phyloP scores from a whole-genome alignment of 2,888 invertebrate species.

The Ormyrus nitidulus region DNA sequence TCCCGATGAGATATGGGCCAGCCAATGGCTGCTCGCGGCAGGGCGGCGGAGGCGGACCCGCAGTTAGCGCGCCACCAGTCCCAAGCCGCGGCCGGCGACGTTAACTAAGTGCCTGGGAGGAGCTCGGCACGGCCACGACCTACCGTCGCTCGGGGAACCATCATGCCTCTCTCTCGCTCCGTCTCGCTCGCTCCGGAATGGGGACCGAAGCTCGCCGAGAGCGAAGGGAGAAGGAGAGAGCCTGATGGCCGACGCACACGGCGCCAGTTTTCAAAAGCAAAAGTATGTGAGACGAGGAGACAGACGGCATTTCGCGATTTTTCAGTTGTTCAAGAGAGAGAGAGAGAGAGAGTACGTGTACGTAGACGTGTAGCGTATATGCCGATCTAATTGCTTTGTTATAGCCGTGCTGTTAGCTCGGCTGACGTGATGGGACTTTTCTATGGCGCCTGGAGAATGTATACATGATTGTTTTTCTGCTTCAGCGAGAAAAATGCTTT shows the following conservation, averaged over 20 bases:
- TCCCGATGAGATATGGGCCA: constrained; percentile 74
- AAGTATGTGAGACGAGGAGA: constrained; percentile 25
- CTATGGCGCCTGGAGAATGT: not conserved
- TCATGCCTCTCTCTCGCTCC: constrained; percentile 67
- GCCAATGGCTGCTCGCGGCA: constrained; percentile 75
- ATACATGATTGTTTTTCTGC: constrained; percentile 25
- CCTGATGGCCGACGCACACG: constrained; percentile 56
- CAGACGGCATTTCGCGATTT: constrained; percentile 49
- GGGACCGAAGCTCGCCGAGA: constrained; percentile 46
- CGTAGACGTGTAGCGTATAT: constrained; percentile 35
- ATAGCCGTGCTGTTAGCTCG: constrained; percentile 19
- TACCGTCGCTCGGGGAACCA: constrained; percentile 66
- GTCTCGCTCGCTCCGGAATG: constrained; percentile 59
- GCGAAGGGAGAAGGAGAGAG: constrained; percentile 10
- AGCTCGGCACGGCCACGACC: constrained; percentile 60
- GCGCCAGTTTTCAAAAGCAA: constrained; percentile 64
- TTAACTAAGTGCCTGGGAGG: constrained; percentile 78
- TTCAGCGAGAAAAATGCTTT: not conserved
- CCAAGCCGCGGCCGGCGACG: constrained; percentile 74
- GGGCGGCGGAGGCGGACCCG: constrained; percentile 77
- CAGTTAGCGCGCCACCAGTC: constrained; percentile 76
- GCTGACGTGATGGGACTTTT: constrained; percentile 28
- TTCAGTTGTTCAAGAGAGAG: constrained; percentile 42
- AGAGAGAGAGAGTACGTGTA: constrained; percentile 17
- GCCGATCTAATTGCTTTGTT: constrained; percentile 56